phyloP scores from a whole-genome alignment of 2,797 vertebrate species.

The Hoplostethus mediterraneus region DNA sequence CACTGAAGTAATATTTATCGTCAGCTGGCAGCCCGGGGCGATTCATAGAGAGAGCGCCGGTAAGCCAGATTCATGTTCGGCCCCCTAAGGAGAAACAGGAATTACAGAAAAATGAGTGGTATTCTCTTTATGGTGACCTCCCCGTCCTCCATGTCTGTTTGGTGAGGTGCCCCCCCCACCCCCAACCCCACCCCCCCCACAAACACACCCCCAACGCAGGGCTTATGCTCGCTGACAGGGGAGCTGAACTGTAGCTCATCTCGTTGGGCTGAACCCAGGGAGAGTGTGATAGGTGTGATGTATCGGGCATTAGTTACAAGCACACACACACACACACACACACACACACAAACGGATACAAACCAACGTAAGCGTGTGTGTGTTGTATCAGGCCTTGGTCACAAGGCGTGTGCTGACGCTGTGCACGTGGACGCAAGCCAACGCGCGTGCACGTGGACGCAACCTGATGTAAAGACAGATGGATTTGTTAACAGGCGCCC shows the following conservation, averaged over 20 bases:
- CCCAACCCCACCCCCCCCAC: neutral
- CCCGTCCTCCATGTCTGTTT: slow-evolving; percentile 14
- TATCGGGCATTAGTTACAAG: neutral
- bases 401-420: slow-evolving; percentile 1
- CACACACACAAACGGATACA: too few species aligned
- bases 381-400: neutral
- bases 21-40: slow-evolving; percentile 39
- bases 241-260: slow-evolving; percentile 14
- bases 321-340: neutral
- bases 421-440: neutral
- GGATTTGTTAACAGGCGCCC: slow-evolving; percentile 45
- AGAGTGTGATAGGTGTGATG: neutral
- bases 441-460: neutral
- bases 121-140: slow-evolving; percentile 9
- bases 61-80: slow-evolving; percentile 46
- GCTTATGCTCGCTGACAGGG: slow-evolving; percentile 30
- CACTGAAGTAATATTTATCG: slow-evolving; percentile 58
- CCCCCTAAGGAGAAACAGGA: slow-evolving; percentile 20
- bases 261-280: neutral
- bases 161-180: neutral
- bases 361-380: neutral
- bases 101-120: slow-evolving; percentile 21
- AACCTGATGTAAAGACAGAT: slow-evolving; percentile 43
- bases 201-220: neutral
- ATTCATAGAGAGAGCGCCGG: slow-evolving; percentile 26